Conservation (phyloP, 2,797 vertebrate species). For the Austrolebias charrua region DNA sequence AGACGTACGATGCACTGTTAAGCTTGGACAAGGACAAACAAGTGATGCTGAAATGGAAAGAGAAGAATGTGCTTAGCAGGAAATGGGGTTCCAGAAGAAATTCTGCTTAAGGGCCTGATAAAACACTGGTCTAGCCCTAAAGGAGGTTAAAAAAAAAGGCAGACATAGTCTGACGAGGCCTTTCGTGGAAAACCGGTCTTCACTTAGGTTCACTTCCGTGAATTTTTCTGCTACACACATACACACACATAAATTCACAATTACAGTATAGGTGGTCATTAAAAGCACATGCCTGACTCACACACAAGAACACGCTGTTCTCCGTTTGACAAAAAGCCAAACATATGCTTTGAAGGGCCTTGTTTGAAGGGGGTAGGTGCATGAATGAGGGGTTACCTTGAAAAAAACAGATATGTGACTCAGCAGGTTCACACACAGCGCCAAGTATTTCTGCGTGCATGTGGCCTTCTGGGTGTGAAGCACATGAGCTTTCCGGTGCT, state of each 20-base stretch:
- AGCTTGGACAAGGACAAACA: neutral
- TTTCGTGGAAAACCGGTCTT: slow-evolving; percentile 35
- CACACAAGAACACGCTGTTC: slow-evolving; percentile 9
- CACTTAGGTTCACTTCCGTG: slow-evolving; percentile 2
- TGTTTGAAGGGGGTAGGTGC: neutral
- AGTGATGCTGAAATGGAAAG: neutral
- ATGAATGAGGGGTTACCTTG: slow-evolving; percentile 21
- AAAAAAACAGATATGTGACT: slow-evolving; percentile 29
- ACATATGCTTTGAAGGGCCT: slow-evolving; percentile 18
- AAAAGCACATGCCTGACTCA: slow-evolving; percentile 9
- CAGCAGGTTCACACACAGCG: neutral
- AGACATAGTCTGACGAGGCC: slow-evolving; percentile 41
- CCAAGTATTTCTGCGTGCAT: slow-evolving; percentile 10
- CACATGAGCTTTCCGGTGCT: neutral
- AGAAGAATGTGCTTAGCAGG: neutral
- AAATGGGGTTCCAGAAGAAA: neutral
- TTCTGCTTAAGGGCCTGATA: neutral
- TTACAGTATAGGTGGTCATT: neutral
- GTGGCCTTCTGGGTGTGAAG: neutral
- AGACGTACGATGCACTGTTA: neutral
- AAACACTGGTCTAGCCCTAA: neutral
- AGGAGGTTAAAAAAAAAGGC: slow-evolving; percentile 55
- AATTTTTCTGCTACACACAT: slow-evolving; percentile 18
- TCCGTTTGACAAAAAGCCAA: neutral
- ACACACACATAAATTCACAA: slow-evolving; percentile 1